Conservation (phyloP, 2,888 invertebrate genomes). For the Cacoxenus indagator region DNA sequence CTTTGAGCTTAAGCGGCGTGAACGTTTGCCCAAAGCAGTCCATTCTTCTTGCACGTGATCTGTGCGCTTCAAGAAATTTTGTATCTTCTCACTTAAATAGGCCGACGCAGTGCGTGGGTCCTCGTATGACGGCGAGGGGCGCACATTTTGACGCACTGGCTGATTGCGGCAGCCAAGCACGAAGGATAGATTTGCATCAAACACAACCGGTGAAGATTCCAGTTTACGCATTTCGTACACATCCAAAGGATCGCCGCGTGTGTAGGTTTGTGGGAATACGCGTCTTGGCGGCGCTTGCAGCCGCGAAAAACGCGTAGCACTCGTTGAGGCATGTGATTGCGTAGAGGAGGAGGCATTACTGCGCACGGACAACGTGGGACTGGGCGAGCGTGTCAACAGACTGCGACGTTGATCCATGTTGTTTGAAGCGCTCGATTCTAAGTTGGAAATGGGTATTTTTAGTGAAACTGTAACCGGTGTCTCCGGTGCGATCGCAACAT, state of each 20-base stretch:
- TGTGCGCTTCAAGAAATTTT: constrained; percentile 84
- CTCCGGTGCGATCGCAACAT: constrained; percentile 33
- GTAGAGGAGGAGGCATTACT: constrained; percentile 33
- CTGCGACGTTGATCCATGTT: constrained; percentile 46
- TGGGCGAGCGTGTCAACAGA: constrained; percentile 73
- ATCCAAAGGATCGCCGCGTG: constrained; percentile 72
- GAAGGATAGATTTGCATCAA: constrained; percentile 86
- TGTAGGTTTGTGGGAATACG: constrained; percentile 77
- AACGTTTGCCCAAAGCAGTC: constrained; percentile 77
- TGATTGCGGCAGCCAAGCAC: constrained; percentile 82
- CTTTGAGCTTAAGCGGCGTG: constrained; percentile 69
- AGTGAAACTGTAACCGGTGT: constrained; percentile 60
- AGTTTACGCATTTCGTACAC: constrained; percentile 75
- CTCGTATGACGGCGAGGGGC: constrained; percentile 81
- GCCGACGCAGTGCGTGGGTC: constrained; percentile 85
- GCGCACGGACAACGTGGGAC: constrained; percentile 71
- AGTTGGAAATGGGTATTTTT: constrained; percentile 54
- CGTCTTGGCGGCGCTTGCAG: constrained; percentile 74
- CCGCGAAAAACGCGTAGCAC: constrained; percentile 44
- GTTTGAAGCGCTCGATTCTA: constrained; percentile 38
- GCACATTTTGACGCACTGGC: constrained; percentile 78
- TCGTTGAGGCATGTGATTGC: constrained; percentile 27
- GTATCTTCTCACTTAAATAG: constrained; percentile 81
- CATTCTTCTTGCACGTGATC: constrained; percentile 93
- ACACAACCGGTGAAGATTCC: constrained; percentile 84